phyloP scores from a whole-genome alignment of 2,888 invertebrate species.

The Melanotus villosus region DNA sequence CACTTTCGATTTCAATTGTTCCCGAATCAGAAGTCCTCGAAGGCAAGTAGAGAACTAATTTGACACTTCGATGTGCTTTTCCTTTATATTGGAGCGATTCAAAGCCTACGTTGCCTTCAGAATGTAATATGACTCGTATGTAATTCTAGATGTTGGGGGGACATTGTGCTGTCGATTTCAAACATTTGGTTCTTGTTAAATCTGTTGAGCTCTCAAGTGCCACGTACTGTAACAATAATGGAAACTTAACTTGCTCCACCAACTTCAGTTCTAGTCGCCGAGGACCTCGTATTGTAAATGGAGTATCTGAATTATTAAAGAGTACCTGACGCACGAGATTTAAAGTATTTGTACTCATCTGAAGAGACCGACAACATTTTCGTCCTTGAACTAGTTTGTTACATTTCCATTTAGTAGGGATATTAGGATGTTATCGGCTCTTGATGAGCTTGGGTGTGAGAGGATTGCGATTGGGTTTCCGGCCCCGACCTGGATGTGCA shows the following conservation, averaged over 20 bases:
- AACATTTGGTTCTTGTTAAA: constrained; percentile 4
- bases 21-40: neutral
- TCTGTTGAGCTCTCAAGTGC: constrained; percentile 15
- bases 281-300: neutral
- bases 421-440: constrained; percentile 45
- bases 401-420: constrained; percentile 32
- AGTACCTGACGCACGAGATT: neutral
- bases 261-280: neutral
- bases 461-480: constrained; percentile 39
- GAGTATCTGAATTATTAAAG: constrained; percentile 9
- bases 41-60: constrained; percentile 24
- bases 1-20: constrained; percentile 8
- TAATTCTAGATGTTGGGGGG: constrained; percentile 12
- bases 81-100: constrained; percentile 13
- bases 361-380: neutral
- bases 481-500: constrained; percentile 42
- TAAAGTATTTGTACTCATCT: neutral
- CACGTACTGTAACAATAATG: constrained; percentile 1
- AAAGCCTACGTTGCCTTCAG: neutral
- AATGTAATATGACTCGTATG: constrained; percentile 23
- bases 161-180: constrained; percentile 14
- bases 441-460: constrained; percentile 40
- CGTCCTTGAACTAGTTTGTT: constrained; percentile 41
- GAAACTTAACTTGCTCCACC: neutral
- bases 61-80: constrained; percentile 28